phyloP scores from a whole-genome alignment of 1,140 invertebrate genomes.

The Hirudo medicinalis region DNA sequence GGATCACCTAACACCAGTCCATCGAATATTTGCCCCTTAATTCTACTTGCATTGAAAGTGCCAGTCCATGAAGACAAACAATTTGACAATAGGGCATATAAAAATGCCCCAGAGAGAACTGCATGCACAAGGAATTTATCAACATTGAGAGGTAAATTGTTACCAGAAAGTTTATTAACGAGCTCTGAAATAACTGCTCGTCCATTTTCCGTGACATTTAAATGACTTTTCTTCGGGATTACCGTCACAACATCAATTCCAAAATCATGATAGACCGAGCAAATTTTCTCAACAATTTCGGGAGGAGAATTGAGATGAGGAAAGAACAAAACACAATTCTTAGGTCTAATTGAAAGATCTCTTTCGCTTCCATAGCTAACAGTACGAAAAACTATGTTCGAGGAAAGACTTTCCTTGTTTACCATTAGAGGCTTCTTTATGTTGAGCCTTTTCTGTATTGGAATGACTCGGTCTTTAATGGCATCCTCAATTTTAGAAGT shows the following conservation, averaged over 20 bases:
- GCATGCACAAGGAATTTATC: slow-evolving; percentile 1
- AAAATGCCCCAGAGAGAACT: neutral
- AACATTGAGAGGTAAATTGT: slow-evolving; percentile 1
- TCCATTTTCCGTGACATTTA: neutral
- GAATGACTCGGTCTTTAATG: too few relatives aligned
- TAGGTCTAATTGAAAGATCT: neutral
- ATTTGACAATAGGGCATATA: neutral
- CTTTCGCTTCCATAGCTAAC: too few relatives aligned
- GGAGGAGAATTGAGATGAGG: neutral
- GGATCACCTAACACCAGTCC: neutral
- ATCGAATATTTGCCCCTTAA: slow-evolving; percentile 6
- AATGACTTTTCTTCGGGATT: neutral
- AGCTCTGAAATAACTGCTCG: neutral
- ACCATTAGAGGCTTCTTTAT: too few relatives aligned
- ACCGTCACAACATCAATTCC: neutral
- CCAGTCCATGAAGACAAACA: neutral
- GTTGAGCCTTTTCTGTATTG: too few relatives aligned
- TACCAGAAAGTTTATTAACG: slow-evolving; percentile 1
- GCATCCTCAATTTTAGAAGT: too few relatives aligned
- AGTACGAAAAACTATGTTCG: too few relatives aligned
- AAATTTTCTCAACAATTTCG: neutral
- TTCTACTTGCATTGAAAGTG: neutral
- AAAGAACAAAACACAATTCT: slow-evolving; percentile 8
- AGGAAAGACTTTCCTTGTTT: too few relatives aligned
- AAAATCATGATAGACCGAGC: neutral